Conservation (phyloP, 2,113 vertebrate species). For the Xiphophorus hellerii region DNA sequence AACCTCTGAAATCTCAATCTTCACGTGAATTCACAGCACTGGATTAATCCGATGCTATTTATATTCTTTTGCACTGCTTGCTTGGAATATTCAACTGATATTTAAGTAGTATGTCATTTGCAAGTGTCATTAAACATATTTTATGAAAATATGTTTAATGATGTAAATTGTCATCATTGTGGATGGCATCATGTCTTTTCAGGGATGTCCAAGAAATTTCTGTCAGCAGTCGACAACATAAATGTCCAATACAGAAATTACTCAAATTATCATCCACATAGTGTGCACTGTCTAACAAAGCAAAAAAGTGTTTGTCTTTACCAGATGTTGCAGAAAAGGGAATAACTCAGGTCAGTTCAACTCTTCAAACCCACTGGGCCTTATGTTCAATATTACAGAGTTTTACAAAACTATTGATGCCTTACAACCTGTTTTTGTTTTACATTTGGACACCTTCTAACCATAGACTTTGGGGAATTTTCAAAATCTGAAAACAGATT, state of each 20-base stretch:
- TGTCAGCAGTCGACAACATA: neutral
- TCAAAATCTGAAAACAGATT: neutral
- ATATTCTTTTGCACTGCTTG: neutral
- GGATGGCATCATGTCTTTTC: neutral
- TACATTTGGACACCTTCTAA: neutral
- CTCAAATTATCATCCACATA: no score
- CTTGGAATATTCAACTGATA: neutral
- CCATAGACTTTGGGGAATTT: neutral
- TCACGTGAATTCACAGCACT: neutral
- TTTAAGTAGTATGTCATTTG: neutral
- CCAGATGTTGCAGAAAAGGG: neutral
- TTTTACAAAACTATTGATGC: neutral
- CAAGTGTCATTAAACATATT: neutral
- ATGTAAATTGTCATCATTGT: neutral
- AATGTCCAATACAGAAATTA: neutral
- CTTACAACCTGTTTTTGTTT: neutral
- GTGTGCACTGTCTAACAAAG: no score
- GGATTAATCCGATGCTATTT: neutral
- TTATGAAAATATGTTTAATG: no score
- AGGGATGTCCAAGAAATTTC: no score
- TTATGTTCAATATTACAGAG: neutral
- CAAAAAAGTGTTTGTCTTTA: neutral
- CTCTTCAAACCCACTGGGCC: neutral
- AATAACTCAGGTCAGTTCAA: neutral
- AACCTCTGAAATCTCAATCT: conserved; percentile 7